Base-by-base conservation (phyloP, 2,888 invertebrate genomes). In the Patella pellucida region DNA sequence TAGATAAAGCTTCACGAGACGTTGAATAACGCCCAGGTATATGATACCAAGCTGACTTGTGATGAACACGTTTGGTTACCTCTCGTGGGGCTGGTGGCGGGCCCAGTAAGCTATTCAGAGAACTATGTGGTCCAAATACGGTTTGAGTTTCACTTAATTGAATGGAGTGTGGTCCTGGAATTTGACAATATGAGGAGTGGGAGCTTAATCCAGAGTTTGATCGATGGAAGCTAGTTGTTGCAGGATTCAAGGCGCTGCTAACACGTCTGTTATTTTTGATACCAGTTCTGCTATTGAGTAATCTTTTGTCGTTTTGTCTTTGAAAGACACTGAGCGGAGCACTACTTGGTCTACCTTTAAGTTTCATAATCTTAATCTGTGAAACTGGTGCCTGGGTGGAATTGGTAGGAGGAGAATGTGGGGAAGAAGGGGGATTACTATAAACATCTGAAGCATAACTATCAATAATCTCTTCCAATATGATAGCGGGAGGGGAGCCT, bases 41-140 rank as follows among this genome's bases (percentile, higher is more conserved):
- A 81, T 89, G 89, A 75, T 88, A 89, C 88, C 89, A 89, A 12
- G 89, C 88, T 19, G 89, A 85, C 41, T 81, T 81, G 78, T 89
- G 89, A 71, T 86, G 86, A 19, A 85, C 75, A 11, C 67, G 75
- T 19, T 75, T 76, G 12, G 77, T 76, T 51, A 83, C 77, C 41
- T 85, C 85, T 19, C 82, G 76, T 0, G 84, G 86, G 51, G 80
- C 78, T 16, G 81, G 78, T 0, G 82, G 80, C 4, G 78, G 78
- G 7, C 84, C 85, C 62, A 88, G 78, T 27, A 88, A 79, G 76
- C 87, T 85, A 19, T 76, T 76, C 7, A 87, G 69, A 50, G 82
- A 79, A 23, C 87, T 85, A 78, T 88, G 80, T 7, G 88, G 89
- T 9, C 89, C 89, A 4, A 81, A 79, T 50, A 85, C 80, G 1